phyloP scores from a whole-genome alignment of 2,797 vertebrate genomes.

The Phalloptychus januarius region DNA sequence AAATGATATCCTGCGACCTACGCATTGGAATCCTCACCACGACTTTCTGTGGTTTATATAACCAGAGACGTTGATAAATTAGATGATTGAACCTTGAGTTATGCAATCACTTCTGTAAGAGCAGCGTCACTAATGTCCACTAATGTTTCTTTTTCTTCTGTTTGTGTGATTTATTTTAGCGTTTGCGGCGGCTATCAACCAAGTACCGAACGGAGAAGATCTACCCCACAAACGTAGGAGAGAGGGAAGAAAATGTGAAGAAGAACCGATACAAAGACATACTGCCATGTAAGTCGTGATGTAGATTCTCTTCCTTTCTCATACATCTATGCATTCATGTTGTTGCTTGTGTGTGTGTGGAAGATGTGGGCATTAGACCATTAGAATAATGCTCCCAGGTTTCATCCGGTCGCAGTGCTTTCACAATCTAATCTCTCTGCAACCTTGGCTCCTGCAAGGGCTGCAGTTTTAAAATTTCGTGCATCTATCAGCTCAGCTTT shows the following conservation, averaged over 20 bases:
- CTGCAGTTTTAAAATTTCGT: constrained; percentile 14
- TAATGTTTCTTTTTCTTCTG: constrained; percentile 14
- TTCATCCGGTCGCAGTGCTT: background rate
- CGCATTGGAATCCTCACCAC: background rate
- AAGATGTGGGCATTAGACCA: background rate
- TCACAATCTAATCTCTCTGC: constrained; percentile 17
- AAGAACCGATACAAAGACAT: constrained; percentile 99
- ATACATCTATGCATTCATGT: background rate
- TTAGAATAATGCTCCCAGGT: background rate
- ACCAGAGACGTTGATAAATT: background rate
- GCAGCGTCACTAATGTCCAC: background rate
- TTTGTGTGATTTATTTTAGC: constrained; percentile 71
- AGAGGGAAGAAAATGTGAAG: constrained; percentile 97
- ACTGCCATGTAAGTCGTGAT: constrained; percentile 89
- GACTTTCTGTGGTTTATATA: background rate
- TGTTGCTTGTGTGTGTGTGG: background rate
- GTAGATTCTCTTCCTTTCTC: background rate
- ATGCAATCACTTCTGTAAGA: background rate
- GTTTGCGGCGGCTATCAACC: constrained; percentile 94
- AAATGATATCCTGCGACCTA: background rate
- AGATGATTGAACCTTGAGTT: background rate
- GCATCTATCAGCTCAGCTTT: constrained; percentile 12
- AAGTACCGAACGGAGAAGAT: constrained; percentile 99
- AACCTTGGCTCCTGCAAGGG: constrained; percentile 8
- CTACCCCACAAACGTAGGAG: constrained; percentile 94